A percentile compares a stretch with the other conserved stretches of the same genome.
phyloP scores from a whole-genome alignment of 2,797 vertebrate genomes.

The Buphagus erythrorhynchus region DNA sequence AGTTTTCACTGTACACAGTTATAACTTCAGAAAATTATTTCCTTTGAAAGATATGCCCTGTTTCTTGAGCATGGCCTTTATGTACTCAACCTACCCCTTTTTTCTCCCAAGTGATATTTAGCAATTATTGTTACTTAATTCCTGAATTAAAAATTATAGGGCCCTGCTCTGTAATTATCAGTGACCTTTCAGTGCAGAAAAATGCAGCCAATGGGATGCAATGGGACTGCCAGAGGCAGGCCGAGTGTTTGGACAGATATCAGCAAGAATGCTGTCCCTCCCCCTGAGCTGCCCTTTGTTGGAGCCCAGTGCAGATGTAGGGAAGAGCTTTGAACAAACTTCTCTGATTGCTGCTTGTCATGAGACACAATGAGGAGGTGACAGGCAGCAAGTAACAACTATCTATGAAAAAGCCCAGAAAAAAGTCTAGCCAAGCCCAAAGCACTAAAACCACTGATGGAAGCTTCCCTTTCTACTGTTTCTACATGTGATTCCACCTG shows the following conservation, averaged over 20 bases:
- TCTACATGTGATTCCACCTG: neutral
- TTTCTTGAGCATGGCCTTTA: neutral
- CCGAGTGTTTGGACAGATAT: neutral
- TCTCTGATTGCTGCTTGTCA: neutral
- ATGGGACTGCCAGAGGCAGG: neutral
- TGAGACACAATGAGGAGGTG: neutral
- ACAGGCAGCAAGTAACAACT: neutral
- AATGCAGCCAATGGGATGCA: neutral
- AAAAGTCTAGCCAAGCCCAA: neutral
- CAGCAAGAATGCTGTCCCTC: neutral
- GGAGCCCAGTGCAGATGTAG: neutral
- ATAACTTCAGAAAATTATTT: neutral
- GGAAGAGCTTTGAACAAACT: neutral
- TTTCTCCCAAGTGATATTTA: constrained; percentile 2
- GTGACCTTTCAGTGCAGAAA: constrained; percentile 44
- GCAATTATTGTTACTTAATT: constrained; percentile 48
- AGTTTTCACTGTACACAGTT: neutral
- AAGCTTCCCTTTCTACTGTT: neutral
- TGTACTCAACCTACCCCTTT: neutral
- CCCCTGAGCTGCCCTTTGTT: neutral
- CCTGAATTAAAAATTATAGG: constrained; percentile 38
- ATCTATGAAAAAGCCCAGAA: neutral
- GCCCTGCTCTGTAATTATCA: constrained; percentile 30
- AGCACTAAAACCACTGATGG: neutral
- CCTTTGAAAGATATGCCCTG: neutral